These are phyloP conservation scores for Micrasema minimum DNA, from an alignment of 1,140 invertebrate species.

Conservation along the genomic window DNA sequence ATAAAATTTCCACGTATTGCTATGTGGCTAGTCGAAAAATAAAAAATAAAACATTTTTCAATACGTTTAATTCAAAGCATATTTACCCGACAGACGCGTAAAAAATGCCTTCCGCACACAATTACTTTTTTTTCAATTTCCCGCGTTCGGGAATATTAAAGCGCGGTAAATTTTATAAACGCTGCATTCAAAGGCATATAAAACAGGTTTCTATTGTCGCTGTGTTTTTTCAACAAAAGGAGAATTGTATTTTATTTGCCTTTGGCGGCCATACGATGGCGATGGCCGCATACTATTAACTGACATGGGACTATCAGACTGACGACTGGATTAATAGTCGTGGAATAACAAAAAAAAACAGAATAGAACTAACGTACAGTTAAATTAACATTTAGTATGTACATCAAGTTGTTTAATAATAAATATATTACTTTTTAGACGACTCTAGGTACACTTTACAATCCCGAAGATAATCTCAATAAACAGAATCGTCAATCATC, in stretches of 20 bases:
- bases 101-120: constrained; percentile 33
- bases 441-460: no score
- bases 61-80: constrained; percentile 23
- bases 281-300: no score
- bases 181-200: constrained; percentile 32
- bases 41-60: background rate
- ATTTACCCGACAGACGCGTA: constrained; percentile 15
- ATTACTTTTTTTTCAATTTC: constrained; percentile 40
- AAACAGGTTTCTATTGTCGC: constrained; percentile 38
- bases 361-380: no score
- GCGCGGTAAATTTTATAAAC: constrained; percentile 25
- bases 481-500: no score
- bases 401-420: no score
- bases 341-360: constrained; percentile 30
- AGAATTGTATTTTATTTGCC: constrained; percentile 37
- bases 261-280: no score
- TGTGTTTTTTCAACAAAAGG: constrained; percentile 22
- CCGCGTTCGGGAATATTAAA: constrained; percentile 38
- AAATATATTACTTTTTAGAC: no score
- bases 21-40: no score
- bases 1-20: no score
- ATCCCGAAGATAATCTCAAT: no score
- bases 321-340: constrained; percentile 42
- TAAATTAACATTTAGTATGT: no score
- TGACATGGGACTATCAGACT: constrained; percentile 23